Conservation (phyloP, 2,797 vertebrate genomes). For the Megalops cyprinoides region DNA sequence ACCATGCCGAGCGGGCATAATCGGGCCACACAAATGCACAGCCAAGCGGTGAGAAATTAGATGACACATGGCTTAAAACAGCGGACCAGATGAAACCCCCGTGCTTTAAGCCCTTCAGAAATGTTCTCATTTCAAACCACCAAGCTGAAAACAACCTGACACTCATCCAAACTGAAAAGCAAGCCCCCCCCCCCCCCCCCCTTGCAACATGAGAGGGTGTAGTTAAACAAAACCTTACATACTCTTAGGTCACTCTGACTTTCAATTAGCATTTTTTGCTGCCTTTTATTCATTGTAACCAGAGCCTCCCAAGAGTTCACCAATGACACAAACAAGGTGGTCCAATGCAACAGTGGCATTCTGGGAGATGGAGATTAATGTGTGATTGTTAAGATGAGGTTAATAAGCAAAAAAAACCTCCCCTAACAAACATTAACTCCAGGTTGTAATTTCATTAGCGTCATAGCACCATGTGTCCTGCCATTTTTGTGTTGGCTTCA, state of each 20-base stretch:
- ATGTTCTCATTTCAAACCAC: slow-evolving; percentile 69
- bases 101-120: slow-evolving; percentile 39
- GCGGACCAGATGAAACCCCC: slow-evolving; percentile 23
- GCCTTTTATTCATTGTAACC: slow-evolving; percentile 25
- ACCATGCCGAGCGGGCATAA: slow-evolving; percentile 41
- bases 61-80: slow-evolving; percentile 22
- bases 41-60: slow-evolving; percentile 33
- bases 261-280: slow-evolving; percentile 42
- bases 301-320: slow-evolving; percentile 19
- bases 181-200: slow-evolving; percentile 37
- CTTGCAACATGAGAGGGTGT: slow-evolving; percentile 29
- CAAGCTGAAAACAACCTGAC: slow-evolving; percentile 68
- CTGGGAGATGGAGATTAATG: background rate
- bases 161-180: slow-evolving; percentile 58
- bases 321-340: slow-evolving; percentile 26
- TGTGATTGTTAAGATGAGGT: background rate
- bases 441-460: background rate
- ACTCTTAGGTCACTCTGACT: slow-evolving; percentile 31
- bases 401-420: background rate
- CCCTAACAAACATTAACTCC: background rate
- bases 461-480: too few species aligned
- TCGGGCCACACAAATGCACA: slow-evolving; percentile 42
- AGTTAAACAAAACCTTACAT: slow-evolving; percentile 31
- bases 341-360: slow-evolving; percentile 6
- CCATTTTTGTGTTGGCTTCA: background rate